These are phyloP conservation scores for Hypothenemus hampei DNA, from an alignment of 1,140 invertebrate genomes.

Conservation along the genomic window DNA sequence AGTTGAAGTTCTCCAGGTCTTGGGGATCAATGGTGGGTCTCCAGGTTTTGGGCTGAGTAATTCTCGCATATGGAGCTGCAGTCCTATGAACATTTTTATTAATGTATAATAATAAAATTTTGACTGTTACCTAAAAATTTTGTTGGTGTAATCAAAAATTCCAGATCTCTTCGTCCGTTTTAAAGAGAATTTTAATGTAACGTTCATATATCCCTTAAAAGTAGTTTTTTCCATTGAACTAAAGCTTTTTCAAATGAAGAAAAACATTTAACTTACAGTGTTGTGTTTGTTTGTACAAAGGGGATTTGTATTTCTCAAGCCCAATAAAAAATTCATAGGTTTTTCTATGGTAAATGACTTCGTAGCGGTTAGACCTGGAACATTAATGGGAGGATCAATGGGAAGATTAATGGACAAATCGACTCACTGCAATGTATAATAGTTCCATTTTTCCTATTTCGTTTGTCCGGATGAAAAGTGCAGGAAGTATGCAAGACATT, in stretches of 20 bases:
- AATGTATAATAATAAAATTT: background rate
- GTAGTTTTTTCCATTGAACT: background rate
- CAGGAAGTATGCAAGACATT: background rate
- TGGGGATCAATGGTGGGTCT: conserved; percentile 31
- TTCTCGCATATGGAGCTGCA: conserved; percentile 42
- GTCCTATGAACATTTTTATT: conserved; percentile 35
- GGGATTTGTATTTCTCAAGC: background rate
- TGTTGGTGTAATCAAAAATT: conserved; percentile 3
- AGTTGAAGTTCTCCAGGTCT: conserved; percentile 31
- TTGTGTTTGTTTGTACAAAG: background rate
- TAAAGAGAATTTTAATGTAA: background rate
- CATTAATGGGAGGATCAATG: background rate
- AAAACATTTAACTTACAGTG: background rate
- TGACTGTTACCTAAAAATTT: conserved; percentile 7
- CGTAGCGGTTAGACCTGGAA: background rate
- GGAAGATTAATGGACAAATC: background rate
- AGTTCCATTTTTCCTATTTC: background rate
- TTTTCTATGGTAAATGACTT: background rate
- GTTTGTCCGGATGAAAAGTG: background rate
- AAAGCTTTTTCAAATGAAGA: background rate
- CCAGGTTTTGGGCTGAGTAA: conserved; percentile 45
- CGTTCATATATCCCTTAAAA: conserved; percentile 3
- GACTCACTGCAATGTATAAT: conserved; percentile 10
- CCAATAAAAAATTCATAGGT: background rate
- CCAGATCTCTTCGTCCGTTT: background rate